Percentiles rank a stretch among this genome's conserved stretches.
These are phyloP conservation scores for Augochlora pura DNA, from an alignment of 1,140 invertebrate genomes.

Conservation along the genomic window DNA sequence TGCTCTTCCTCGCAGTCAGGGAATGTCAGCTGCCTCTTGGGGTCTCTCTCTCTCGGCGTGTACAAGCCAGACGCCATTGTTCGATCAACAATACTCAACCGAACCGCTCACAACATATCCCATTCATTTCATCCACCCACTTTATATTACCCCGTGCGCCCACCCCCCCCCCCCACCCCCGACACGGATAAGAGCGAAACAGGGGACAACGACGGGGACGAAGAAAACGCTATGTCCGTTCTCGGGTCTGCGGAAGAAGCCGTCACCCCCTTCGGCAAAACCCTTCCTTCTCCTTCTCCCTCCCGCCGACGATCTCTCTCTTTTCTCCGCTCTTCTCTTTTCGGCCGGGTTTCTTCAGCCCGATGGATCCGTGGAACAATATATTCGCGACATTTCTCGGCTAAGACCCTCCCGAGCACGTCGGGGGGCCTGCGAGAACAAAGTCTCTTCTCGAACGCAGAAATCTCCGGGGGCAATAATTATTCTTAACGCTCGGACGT, in stretches of 20 bases:
- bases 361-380: not conserved
- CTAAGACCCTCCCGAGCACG: not conserved
- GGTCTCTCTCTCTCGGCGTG: constrained; percentile 65
- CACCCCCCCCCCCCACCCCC: constrained; percentile 56
- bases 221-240: constrained; percentile 57
- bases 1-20: constrained; percentile 71
- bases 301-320: no score
- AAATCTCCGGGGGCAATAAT: no score
- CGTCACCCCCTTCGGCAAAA: constrained; percentile 53
- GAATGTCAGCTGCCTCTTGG: constrained; percentile 76
- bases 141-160: constrained; percentile 68
- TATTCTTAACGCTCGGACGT: no score
- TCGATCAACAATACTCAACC: constrained; percentile 76
- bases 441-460: no score
- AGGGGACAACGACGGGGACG: constrained; percentile 54
- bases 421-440: not conserved
- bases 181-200: constrained; percentile 33
- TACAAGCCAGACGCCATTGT: constrained; percentile 75
- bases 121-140: constrained; percentile 75
- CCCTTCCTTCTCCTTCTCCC: not conserved
- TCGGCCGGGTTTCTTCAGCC: constrained; percentile 31
- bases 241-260: constrained; percentile 60
- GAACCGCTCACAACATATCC: constrained; percentile 76
- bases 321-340: not conserved
- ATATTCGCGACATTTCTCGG: constrained; percentile 20